Evolutionary conservation across 2,888 invertebrate genomes (phyloP).

Genomic region (Sarcophaga carnaria): DNA sequence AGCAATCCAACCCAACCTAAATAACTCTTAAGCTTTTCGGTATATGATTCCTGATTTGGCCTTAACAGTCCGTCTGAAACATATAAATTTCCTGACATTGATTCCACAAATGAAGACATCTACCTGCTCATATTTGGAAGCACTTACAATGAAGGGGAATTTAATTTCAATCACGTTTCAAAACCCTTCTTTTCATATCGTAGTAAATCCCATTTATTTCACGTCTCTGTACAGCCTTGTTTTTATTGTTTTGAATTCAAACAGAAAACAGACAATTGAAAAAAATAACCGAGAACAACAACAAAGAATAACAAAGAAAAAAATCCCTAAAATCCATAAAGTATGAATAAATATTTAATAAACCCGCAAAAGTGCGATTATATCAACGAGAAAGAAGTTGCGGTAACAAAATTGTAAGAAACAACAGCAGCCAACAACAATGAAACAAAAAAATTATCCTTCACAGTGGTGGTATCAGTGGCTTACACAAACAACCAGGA

Average conservation of each 20-base stretch:
- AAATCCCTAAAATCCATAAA: slow-evolving; percentile 64
- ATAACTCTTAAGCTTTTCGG: too few species aligned
- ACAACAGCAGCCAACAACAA: slow-evolving; percentile 32
- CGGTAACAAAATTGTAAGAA: slow-evolving; percentile 54
- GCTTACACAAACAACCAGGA: neutral
- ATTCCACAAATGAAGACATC: too few species aligned
- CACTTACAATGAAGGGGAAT: too few species aligned
- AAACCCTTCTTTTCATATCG: too few species aligned
- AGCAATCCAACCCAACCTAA: too few species aligned
- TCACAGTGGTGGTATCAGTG: neutral
- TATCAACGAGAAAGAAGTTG: slow-evolving; percentile 56
- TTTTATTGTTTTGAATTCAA: neutral
- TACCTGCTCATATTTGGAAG: too few species aligned
- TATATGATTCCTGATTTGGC: too few species aligned
- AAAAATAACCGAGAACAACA: slow-evolving; percentile 9
- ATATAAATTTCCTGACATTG: too few species aligned
- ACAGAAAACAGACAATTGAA: slow-evolving; percentile 10
- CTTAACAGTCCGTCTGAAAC: too few species aligned
- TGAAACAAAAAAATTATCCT: neutral
- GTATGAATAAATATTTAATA: slow-evolving; percentile 67
- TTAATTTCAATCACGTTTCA: too few species aligned
- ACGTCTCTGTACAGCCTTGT: neutral
- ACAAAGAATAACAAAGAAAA: slow-evolving; percentile 7
- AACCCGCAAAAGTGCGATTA: slow-evolving; percentile 66
- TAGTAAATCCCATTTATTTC: neutral